phyloP scores from a whole-genome alignment of 2,888 invertebrate species.

The Cyaniris semiargus region DNA sequence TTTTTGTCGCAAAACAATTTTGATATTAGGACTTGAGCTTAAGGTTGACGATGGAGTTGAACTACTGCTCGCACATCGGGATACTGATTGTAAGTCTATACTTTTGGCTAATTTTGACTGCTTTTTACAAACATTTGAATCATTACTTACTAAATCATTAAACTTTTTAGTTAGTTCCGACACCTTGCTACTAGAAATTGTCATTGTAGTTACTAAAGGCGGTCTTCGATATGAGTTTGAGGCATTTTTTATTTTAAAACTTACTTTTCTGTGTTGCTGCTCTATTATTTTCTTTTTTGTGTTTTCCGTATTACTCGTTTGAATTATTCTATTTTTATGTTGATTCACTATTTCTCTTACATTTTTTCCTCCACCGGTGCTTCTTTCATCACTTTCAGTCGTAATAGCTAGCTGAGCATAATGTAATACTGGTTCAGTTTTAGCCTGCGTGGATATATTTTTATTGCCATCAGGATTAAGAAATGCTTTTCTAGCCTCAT shows the following conservation, averaged over 20 bases:
- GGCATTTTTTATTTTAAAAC: conserved; percentile 81
- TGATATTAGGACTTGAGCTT: conserved; percentile 73
- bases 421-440: conserved; percentile 57
- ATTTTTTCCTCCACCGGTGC: conserved; percentile 70
- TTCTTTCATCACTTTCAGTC: conserved; percentile 69
- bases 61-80: conserved; percentile 63
- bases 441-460: conserved; percentile 41
- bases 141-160: conserved; percentile 81
- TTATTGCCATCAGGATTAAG: conserved; percentile 62
- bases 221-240: conserved; percentile 69
- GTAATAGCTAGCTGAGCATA: conserved; percentile 71
- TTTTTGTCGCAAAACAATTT: conserved; percentile 73
- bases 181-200: conserved; percentile 80
- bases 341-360: conserved; percentile 43
- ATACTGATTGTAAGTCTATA: conserved; percentile 63
- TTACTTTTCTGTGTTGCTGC: conserved; percentile 76
- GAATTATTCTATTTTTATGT: conserved; percentile 46
- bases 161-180: conserved; percentile 85
- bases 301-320: conserved; percentile 12
- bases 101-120: conserved; percentile 79
- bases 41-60: conserved; percentile 74
- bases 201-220: conserved; percentile 67
- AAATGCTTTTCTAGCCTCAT: conserved; percentile 68
- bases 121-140: conserved; percentile 64
- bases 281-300: conserved; percentile 21